A percentile compares a stretch with the other conserved stretches of the same genome.
These are phyloP conservation scores for Ceyx melanurus DNA, from an alignment of 2,113 vertebrate species.

Conservation along the genomic window DNA sequence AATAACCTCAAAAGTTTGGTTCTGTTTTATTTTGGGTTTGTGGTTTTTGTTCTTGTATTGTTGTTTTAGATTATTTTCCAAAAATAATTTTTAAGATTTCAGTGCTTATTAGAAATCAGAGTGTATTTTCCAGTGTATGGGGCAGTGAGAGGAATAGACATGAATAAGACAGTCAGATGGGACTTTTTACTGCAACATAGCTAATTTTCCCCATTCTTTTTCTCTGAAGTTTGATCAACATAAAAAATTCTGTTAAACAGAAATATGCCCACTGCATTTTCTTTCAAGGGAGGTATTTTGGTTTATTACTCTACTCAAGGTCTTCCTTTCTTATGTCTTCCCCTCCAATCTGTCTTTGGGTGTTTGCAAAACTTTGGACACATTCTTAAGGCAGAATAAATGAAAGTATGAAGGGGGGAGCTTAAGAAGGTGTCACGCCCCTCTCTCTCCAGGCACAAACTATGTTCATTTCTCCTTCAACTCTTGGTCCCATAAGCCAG, in stretches of 20 bases:
- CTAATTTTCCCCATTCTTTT: neutral
- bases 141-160: neutral
- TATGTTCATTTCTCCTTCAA: neutral
- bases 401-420: neutral
- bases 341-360: neutral
- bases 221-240: neutral
- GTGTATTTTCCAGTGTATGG: neutral
- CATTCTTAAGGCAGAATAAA: neutral
- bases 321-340: neutral
- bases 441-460: neutral
- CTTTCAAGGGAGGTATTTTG: neutral
- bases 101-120: neutral
- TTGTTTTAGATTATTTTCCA: too few relatives aligned
- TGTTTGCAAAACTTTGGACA: neutral
- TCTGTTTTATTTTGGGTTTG: neutral
- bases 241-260: neutral
- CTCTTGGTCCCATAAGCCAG: neutral
- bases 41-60: neutral
- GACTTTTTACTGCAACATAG: neutral
- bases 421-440: neutral
- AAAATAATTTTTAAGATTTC: too few relatives aligned
- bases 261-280: neutral
- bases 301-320: neutral
- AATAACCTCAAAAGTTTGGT: neutral
- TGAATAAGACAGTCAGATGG: neutral